phyloP scores from a whole-genome alignment of 2,797 vertebrate genomes.

The Pteropus rufus region DNA sequence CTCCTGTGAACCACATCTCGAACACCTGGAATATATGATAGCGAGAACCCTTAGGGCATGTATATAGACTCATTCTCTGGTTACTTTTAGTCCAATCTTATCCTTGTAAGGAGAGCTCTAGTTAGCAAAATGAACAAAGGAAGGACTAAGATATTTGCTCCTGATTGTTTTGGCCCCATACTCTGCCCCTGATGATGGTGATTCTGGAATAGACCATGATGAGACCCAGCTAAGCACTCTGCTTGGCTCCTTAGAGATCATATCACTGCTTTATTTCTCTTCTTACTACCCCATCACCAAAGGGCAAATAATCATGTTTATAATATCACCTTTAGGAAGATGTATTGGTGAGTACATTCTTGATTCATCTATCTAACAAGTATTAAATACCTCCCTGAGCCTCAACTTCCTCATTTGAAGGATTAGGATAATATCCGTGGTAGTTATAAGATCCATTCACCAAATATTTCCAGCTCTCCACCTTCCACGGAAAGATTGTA shows the following conservation, averaged over 20 bases:
- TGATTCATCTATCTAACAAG: not conserved
- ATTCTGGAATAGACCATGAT: not conserved
- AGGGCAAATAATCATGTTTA: not conserved
- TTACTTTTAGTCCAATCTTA: not conserved
- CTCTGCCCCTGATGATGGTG: not conserved
- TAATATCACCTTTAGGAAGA: conserved; percentile 17
- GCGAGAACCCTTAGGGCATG: not conserved
- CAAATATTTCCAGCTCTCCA: not conserved
- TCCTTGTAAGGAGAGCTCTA: not conserved
- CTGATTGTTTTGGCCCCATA: not conserved
- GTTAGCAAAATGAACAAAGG: conserved; percentile 3
- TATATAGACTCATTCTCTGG: not conserved
- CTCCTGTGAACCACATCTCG: not conserved
- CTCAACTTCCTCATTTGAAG: not conserved
- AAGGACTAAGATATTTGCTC: not conserved
- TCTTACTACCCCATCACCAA: not conserved
- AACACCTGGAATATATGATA: conserved; percentile 45
- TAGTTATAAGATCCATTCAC: not conserved
- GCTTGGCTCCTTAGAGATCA: not conserved
- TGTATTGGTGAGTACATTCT: not conserved
- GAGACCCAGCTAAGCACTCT: not conserved
- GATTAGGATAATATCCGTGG: not conserved
- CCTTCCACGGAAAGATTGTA: not conserved
- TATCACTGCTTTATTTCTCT: not conserved
- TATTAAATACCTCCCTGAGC: not conserved